Evolutionary conservation across 2,113 vertebrate species (phyloP), one percentile per base, ranked within the genome.

Genomic region (Callaeas wilsoni): DNA sequence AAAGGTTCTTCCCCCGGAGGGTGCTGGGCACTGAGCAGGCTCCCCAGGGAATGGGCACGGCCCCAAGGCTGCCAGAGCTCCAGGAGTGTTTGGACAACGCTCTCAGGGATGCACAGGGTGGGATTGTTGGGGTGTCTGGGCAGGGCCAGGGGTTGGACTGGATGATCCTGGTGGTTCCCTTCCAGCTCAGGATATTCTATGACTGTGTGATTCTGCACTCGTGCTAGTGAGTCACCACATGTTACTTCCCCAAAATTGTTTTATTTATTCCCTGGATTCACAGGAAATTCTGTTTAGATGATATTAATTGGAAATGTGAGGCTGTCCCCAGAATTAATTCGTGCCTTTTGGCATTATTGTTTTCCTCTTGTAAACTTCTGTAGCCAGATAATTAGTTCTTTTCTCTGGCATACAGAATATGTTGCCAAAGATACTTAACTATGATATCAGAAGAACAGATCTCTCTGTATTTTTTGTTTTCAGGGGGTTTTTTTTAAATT

Each of bases 71-170:
- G 82, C 41, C 50, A 75, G 52, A 75, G 60, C 70, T 75, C 42
- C 82, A 76, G 83, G 35, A 50, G 42, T 0, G 3, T 67, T 67
- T 75, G 83, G 70, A 6, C 25, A 65, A 0, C 0, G 2, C 30
- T 65, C 0, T 3, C 50, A 57, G 70, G 50, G 60, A 29, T 85
- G 82, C 23, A 2, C 60, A 84, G 50, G 35, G 3, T 39, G 69
- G 50, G 29, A 13, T 22, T 30, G 50, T 4, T 49, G 70, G 83
- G 70, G 50, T 18, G 25, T 49, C 30, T 16, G n/a, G 0, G 59
- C 41, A 41, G 42, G 41, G 23, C 0, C 69, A 19, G 59, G 39
- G 1, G 2, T 0, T 7, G 16, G 39, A 32, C 33, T 55, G 6
- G 1, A 13, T 16, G 13, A 4, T 35, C 35, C 23, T 1, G 1